A percentile compares a stretch with the other conserved stretches of the same genome.
phyloP scores from a whole-genome alignment of 2,888 invertebrate species.

The Schizotus pectinicornis region DNA sequence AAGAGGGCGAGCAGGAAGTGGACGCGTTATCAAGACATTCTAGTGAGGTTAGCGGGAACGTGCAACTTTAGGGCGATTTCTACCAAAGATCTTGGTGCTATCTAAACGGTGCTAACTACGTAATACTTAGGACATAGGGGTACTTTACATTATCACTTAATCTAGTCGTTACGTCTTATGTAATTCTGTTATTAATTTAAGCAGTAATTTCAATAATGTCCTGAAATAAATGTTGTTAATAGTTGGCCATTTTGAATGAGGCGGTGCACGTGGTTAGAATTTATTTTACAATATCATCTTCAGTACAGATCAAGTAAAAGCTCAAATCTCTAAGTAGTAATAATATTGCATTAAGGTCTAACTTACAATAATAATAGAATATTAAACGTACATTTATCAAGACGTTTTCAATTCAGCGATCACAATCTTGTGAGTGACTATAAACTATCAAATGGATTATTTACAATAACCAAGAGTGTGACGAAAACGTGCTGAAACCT shows the following conservation, averaged over 20 bases:
- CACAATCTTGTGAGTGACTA: constrained; percentile 49
- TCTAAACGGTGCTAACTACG: constrained; percentile 13
- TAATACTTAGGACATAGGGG: constrained; percentile 11
- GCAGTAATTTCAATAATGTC: constrained; percentile 4
- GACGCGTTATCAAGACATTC: constrained; percentile 43
- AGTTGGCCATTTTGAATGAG: constrained; percentile 1
- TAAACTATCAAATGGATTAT: constrained; percentile 36
- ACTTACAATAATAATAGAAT: constrained; percentile 34
- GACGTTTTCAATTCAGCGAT: constrained; percentile 31
- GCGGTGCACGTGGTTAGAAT: constrained; percentile 32
- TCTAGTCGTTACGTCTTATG: constrained; percentile 25
- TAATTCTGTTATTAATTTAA: constrained; percentile 27
- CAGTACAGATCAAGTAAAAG: constrained; percentile 33
- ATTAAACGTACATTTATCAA: constrained; percentile 17
- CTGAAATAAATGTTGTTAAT: constrained; percentile 21
- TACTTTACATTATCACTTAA: constrained; percentile 12
- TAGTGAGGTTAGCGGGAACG: constrained; percentile 37
- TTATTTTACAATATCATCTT: constrained; percentile 35
- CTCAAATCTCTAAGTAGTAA: constrained; percentile 35
- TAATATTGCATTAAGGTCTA: constrained; percentile 46
- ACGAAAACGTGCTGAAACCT: constrained; percentile 32
- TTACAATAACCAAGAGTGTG: constrained; percentile 38
- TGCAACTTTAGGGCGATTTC: constrained; percentile 22
- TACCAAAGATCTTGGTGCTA: constrained; percentile 22
- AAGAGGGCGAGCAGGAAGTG: constrained; percentile 25